A percentile compares a stretch with the other conserved stretches of the same genome.
These are phyloP conservation scores for Podarcis siculus DNA, from an alignment of 2,797 vertebrate species.

Conservation along the genomic window DNA sequence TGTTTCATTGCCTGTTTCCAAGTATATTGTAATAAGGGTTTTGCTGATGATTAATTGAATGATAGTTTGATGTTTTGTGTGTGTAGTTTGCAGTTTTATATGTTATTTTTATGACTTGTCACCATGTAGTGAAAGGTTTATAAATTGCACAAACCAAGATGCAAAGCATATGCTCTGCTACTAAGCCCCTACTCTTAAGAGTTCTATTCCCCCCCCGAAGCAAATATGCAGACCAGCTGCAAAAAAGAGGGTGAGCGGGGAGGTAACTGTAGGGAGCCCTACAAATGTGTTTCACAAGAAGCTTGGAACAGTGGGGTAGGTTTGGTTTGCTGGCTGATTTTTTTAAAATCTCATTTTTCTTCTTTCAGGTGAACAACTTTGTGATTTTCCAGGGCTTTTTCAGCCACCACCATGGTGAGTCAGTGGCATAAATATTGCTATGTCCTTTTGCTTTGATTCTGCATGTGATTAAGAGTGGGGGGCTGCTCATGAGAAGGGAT, in stretches of 20 bases:
- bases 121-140: too few relatives aligned
- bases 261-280: not conserved
- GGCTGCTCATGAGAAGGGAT: not conserved
- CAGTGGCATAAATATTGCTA: not conserved
- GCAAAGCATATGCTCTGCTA: not conserved
- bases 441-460: not conserved
- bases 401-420: conserved; percentile 84
- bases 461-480: too few relatives aligned
- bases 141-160: not conserved
- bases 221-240: not conserved
- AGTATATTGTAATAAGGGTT: too few relatives aligned
- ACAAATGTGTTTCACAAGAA: not conserved
- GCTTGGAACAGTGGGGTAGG: not conserved
- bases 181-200: not conserved
- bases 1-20: too few relatives aligned
- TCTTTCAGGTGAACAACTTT: conserved; percentile 92
- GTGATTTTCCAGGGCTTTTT: conserved; percentile 96
- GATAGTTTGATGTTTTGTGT: too few relatives aligned
- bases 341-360: not conserved
- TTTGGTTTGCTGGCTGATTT: not conserved
- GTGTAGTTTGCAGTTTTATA: too few relatives aligned
- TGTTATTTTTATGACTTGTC: too few relatives aligned
- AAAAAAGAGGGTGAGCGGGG: too few relatives aligned
- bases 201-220: not conserved
- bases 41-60: too few relatives aligned